phyloP scores from a whole-genome alignment of 2,797 vertebrate genomes.

The Alosa sapidissima region DNA sequence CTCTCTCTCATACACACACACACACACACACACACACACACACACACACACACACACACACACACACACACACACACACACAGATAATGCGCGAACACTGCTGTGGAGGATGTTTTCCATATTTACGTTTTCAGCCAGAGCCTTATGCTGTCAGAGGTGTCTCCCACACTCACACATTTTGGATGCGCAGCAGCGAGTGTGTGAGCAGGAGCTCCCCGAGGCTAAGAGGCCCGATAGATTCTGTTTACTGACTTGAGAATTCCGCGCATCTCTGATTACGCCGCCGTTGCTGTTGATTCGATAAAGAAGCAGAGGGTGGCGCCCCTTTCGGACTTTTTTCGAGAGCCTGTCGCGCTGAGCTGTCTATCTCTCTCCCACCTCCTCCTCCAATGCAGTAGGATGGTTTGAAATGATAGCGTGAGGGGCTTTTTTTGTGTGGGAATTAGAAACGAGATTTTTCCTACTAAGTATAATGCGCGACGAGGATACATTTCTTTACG shows the following conservation, averaged over 20 bases:
- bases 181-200: conserved; percentile 13
- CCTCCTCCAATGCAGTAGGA: background rate
- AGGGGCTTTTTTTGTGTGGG: background rate
- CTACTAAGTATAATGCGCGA: background rate
- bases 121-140: conserved; percentile 30
- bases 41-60: background rate
- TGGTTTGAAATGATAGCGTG: background rate
- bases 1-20: background rate
- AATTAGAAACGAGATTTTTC: background rate
- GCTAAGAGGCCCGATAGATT: conserved; percentile 28
- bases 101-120: background rate
- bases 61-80: background rate
- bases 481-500: background rate
- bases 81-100: background rate
- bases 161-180: conserved; percentile 36
- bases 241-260: conserved; percentile 27
- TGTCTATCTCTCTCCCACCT: background rate
- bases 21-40: background rate
- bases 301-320: conserved; percentile 1
- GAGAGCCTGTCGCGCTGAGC: background rate
- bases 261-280: background rate
- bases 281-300: conserved; percentile 1
- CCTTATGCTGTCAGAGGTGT: conserved; percentile 43
- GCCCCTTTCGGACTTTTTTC: background rate
- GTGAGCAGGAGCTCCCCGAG: conserved; percentile 28